phyloP scores from a whole-genome alignment of 2,113 vertebrate species.

The Vombatus ursinus region DNA sequence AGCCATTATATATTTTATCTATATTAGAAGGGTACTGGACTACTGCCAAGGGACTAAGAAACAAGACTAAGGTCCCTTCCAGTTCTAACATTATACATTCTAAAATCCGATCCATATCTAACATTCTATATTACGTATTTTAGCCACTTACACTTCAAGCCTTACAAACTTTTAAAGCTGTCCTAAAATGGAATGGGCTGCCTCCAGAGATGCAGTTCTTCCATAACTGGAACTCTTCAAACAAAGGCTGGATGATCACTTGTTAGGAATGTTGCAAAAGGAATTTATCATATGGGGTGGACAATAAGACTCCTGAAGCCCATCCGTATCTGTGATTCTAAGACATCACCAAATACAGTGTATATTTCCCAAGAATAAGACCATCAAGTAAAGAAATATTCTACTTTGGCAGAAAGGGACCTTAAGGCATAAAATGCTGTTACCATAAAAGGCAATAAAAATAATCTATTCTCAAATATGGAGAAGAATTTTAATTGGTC shows the following conservation, averaged over 20 bases:
- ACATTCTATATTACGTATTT: not conserved
- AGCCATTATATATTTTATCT: slow-evolving; percentile 15
- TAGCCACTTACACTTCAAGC: no score
- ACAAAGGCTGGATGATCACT: not conserved
- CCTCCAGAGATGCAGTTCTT: not conserved
- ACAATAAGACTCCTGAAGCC: not conserved
- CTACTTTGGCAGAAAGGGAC: not conserved
- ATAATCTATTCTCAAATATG: not conserved
- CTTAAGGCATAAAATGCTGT: not conserved
- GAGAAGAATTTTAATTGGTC: not conserved
- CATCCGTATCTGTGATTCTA: not conserved
- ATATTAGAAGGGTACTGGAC: slow-evolving; percentile 17
- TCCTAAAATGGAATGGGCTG: not conserved
- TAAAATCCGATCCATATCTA: not conserved
- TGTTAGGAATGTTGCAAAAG: not conserved
- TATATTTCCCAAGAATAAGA: not conserved
- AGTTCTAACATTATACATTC: no score
- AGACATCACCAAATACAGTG: not conserved
- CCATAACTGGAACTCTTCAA: not conserved
- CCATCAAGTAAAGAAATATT: not conserved
- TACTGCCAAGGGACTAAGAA: not conserved
- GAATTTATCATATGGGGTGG: not conserved
- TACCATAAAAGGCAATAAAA: not conserved
- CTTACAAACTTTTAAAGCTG: not conserved
- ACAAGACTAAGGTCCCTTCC: not conserved